phyloP scores from a whole-genome alignment of 2,797 vertebrate species.

The Perodicticus potto region DNA sequence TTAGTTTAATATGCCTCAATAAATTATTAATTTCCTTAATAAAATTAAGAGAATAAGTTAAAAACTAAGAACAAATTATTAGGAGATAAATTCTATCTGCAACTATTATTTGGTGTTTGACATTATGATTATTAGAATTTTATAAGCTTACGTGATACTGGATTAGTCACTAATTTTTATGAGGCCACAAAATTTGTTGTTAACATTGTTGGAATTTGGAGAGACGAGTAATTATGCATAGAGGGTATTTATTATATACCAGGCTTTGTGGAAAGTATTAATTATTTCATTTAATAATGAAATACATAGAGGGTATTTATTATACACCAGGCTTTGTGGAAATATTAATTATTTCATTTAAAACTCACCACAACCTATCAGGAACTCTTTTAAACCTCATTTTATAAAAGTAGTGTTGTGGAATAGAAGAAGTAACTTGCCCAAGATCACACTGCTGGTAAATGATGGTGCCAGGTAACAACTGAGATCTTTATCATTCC shows the following conservation, averaged over 20 bases:
- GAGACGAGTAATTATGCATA: background rate
- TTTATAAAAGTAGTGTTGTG: background rate
- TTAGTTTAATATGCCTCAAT: background rate
- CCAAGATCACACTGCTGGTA: background rate
- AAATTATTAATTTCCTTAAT: too few relatives aligned
- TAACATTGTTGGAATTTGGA: background rate
- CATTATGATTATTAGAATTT: constrained; percentile 6
- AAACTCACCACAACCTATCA: background rate
- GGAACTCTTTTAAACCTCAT: background rate
- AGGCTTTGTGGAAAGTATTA: background rate
- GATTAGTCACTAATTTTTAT: constrained; percentile 16
- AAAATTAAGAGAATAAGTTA: background rate
- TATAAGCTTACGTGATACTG: background rate
- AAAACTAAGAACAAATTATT: constrained; percentile 14
- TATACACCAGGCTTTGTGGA: background rate
- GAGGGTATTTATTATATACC: background rate
- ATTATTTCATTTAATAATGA: constrained; percentile 45
- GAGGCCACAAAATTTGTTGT: constrained; percentile 20
- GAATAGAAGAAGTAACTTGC: too few relatives aligned
- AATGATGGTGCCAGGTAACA: background rate
- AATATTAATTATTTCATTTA: constrained; percentile 37
- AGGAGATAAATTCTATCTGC: background rate
- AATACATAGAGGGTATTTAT: background rate
- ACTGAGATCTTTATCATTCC: background rate
- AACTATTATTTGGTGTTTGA: background rate